These are phyloP conservation scores for Lithophane ornitopus DNA, from an alignment of 2,888 invertebrate species.

Conservation along the genomic window DNA sequence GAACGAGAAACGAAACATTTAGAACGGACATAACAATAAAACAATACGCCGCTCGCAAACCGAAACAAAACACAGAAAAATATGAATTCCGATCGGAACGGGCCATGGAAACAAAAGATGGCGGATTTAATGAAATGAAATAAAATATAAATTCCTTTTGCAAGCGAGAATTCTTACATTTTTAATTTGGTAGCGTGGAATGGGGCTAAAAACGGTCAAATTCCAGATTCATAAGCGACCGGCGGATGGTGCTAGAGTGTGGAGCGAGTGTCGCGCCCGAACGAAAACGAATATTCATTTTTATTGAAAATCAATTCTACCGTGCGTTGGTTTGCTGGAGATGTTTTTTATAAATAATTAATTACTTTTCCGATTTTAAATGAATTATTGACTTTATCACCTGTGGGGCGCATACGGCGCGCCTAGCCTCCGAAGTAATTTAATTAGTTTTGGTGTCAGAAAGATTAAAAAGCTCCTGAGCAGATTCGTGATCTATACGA, in stretches of 20 bases:
- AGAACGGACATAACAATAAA: constrained; percentile 87
- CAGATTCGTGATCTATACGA: constrained; percentile 64
- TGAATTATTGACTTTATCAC: constrained; percentile 69
- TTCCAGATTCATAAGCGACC: constrained; percentile 85
- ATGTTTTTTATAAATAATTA: constrained; percentile 66
- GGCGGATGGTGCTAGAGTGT: constrained; percentile 71
- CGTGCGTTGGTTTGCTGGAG: constrained; percentile 46
- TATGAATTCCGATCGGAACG: constrained; percentile 90
- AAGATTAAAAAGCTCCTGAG: constrained; percentile 66
- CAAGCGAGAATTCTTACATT: constrained; percentile 90
- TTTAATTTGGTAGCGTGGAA: constrained; percentile 88
- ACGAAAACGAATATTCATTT: constrained; percentile 76
- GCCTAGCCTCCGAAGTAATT: constrained; percentile 60
- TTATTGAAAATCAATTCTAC: constrained; percentile 75
- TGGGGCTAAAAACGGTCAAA: constrained; percentile 87
- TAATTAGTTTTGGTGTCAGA: constrained; percentile 68
- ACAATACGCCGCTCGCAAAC: constrained; percentile 86
- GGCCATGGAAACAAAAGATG: constrained; percentile 89
- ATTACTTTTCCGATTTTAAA: constrained; percentile 68
- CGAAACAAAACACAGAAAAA: constrained; percentile 91
- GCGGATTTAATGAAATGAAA: constrained; percentile 90
- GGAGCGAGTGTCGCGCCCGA: constrained; percentile 66
- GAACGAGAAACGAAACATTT: constrained; percentile 84
- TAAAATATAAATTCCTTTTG: constrained; percentile 90
- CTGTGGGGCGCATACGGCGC: constrained; percentile 51